Evolutionary conservation across 2,888 invertebrate species (phyloP), one percentile per base, ranked within the genome.

Genomic region (Pachycephus smyrnensis): DNA sequence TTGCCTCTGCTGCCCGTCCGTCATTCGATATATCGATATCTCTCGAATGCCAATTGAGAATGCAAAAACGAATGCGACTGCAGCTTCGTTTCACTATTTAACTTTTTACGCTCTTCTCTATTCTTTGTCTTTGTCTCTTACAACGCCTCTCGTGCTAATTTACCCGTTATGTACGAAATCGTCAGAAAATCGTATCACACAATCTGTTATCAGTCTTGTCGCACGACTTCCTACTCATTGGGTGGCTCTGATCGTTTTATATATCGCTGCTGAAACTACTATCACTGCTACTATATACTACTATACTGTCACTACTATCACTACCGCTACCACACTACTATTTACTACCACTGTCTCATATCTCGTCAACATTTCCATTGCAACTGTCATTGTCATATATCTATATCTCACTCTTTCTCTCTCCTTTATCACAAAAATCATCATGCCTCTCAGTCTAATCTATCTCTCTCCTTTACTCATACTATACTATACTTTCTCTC

Each of bases 401-500:
- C 79, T 77, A 78, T 77, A 80, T 77, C 77, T 79, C 76, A 73
- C 78, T 80, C 76, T 68, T 76, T 76, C 74, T 78, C 71, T 37
- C 23, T 33, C 40, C 76, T 69, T 73, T 69, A 68, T 73, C 73
- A 68, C 68, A 73, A 76, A 55, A 79, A 68, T 55, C 15, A 55
- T 55, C 23, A 23, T 23, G 23, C 23, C 55, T 55, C 55, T 55
- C 55, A 9, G 55, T 55, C 55, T 55, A 55, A 55, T 55, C 55
- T 9, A 55, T 55, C 55, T 23, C 55, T 55, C 55, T 55, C 23
- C 55, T 23, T 55, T 15, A 55, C 55, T 55, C 55, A 55, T 55
- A 55, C 55, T 55, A 6, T 55, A 55, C 55, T 55, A 76, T 82
- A 82, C 55, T 23, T 79, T 81, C 74, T 82, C 77, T 85, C 82